Percentiles rank a stretch among this genome's conserved stretches.
These are phyloP conservation scores for Lepilemur ruficaudatus DNA, from an alignment of 2,797 vertebrate species.

Conservation along the genomic window DNA sequence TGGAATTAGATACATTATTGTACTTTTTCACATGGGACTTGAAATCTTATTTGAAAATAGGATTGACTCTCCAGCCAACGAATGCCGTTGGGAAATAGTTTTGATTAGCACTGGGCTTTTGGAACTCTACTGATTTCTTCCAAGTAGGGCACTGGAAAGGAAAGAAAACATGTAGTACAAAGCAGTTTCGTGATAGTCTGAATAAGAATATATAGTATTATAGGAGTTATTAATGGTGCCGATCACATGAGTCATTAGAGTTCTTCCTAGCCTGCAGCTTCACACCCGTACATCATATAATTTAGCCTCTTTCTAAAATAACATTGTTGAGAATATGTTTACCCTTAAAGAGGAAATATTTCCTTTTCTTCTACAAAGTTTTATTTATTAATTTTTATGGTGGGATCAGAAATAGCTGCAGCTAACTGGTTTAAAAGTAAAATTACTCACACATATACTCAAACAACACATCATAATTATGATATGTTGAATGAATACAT, in stretches of 20 bases:
- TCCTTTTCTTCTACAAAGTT: slow-evolving; percentile 38
- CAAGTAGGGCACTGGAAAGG: not conserved
- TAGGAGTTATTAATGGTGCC: slow-evolving; percentile 59
- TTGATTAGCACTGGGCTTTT: not conserved
- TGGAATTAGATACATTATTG: not conserved
- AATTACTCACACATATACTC: not conserved
- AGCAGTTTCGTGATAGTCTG: not conserved
- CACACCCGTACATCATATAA: not conserved
- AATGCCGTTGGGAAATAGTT: slow-evolving; percentile 10
- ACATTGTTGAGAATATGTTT: slow-evolving; percentile 18
- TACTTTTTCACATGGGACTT: not conserved
- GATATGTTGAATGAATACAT: too few relatives aligned
- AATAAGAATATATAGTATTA: not conserved
- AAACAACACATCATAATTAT: not conserved
- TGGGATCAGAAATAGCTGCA: not conserved
- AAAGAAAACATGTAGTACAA: not conserved
- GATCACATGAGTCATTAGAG: slow-evolving; percentile 51
- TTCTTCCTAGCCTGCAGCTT: slow-evolving; percentile 41
- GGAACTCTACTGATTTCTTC: not conserved
- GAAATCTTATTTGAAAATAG: slow-evolving; percentile 13
- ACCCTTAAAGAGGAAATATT: slow-evolving; percentile 30
- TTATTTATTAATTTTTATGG: not conserved
- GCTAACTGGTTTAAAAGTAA: not conserved
- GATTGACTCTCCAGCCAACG: not conserved
- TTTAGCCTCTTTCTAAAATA: slow-evolving; percentile 35